Percentiles rank a stretch among this genome's conserved stretches.
Conservation (phyloP, 2,888 invertebrate genomes). For the Melanostoma scalare region DNA sequence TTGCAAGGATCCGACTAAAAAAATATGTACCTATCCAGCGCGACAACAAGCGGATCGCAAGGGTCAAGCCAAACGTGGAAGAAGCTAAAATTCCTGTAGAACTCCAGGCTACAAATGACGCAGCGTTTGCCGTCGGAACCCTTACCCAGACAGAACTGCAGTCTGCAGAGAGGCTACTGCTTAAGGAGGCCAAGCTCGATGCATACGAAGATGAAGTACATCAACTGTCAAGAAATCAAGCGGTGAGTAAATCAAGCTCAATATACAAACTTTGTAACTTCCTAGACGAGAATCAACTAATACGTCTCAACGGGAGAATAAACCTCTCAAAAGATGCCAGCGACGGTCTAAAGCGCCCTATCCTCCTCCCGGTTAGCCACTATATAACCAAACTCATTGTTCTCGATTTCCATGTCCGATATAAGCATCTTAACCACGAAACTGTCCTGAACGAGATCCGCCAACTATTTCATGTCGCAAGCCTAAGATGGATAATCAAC, state of each 20-base stretch:
- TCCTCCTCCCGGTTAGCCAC: conserved; percentile 13
- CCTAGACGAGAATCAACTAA: conserved; percentile 12
- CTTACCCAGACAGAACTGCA: conserved; percentile 2
- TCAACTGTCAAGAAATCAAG: neutral
- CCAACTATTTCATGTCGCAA: conserved; percentile 24
- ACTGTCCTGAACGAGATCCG: conserved; percentile 29
- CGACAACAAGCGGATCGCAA: neutral
- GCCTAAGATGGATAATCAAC: conserved; percentile 9
- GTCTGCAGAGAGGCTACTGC: conserved; percentile 4
- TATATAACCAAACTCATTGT: conserved; percentile 2
- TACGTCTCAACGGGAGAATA: conserved; percentile 24
- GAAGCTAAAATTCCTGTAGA: neutral
- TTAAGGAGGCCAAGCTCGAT: neutral
- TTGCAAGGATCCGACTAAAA: neutral
- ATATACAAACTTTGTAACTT: conserved; percentile 22
- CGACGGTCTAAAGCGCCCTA: neutral
- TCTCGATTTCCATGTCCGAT: conserved; percentile 1
- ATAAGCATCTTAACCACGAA: conserved; percentile 37
- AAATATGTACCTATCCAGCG: no score
- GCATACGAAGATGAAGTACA: conserved; percentile 1
- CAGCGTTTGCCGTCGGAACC: neutral
- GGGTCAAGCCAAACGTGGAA: neutral
- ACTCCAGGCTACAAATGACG: neutral
- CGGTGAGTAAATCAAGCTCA: conserved; percentile 25
- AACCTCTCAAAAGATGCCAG: neutral